These are phyloP conservation scores for Myiozetetes cayanensis DNA, from an alignment of 2,113 vertebrate genomes.

Conservation along the genomic window DNA sequence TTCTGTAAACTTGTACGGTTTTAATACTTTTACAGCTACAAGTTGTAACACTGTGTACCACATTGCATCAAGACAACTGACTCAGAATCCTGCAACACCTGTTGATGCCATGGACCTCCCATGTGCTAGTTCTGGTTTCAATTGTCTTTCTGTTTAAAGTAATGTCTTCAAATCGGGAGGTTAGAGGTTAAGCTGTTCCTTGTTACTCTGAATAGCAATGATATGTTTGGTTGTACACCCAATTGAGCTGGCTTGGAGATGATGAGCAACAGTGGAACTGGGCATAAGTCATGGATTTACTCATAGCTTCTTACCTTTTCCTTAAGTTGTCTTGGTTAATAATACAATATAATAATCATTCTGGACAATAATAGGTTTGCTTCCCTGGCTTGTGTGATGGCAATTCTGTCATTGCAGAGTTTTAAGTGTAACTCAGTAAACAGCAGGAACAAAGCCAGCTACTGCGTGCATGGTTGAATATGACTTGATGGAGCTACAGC, in stretches of 20 bases:
- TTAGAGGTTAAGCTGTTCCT: not conserved
- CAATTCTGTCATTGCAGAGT: not conserved
- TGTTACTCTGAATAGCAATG: not conserved
- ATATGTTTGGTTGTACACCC: not conserved
- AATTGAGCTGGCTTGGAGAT: not conserved
- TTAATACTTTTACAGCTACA: not conserved
- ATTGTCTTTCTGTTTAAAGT: not conserved
- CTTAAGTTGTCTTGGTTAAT: not conserved
- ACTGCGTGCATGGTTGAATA: not conserved
- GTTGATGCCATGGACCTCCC: not conserved
- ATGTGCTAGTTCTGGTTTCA: not conserved
- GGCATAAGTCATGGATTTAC: not conserved
- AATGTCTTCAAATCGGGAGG: not conserved
- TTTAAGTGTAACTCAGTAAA: not conserved
- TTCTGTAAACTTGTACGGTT: not conserved
- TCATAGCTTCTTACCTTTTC: not conserved
- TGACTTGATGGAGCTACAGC: not conserved
- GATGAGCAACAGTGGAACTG: not conserved
- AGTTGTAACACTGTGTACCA: fast-evolving
- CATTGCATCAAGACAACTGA: fast-evolving
- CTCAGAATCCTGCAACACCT: not conserved
- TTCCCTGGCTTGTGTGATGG: not conserved
- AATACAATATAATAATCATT: not conserved
- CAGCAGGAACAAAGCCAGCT: not conserved
- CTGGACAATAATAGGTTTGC: not conserved